Evolutionary conservation across 2,888 invertebrate genomes (phyloP), one percentile per base, ranked within the genome.

Genomic region (Ectropis crepuscularia): DNA sequence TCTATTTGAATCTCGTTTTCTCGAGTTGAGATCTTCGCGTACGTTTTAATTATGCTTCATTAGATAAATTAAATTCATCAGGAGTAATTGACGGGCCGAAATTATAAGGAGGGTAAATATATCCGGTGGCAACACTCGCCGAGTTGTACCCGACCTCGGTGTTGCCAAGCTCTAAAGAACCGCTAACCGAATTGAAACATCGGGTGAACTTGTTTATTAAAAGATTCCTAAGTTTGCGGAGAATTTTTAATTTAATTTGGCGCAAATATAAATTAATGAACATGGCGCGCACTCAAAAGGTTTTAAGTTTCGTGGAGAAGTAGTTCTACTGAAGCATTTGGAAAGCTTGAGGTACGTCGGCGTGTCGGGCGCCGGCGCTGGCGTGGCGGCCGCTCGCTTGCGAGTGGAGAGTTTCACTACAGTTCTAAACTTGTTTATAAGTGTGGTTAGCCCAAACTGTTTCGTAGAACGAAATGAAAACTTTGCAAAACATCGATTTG

Each of bases 41-140:
- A 90, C 89, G 89, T 91, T 92, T 91, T 92, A 92, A 92, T 92
- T 89, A 92, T 81, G 86, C 89, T 91, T 92, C 92, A 92, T 92
- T 92, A 92, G 86, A 86, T 88, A 87, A 91, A 92, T 92, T 92
- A 91, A 91, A 92, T 90, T 91, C 87, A 82, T 88, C 90, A 81
- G 81, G 78, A 82, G 86, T 90, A 92, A 90, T 89, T 89, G 90
- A 90, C 88, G 88, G 84, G 80, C 77, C 78, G 83, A 88, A 87
- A 91, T 91, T 88, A 87, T 81, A 82, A 82, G 85, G 82, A 80
- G 83, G 72, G 72, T 58, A 70, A 67, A 68, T 68, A 68, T 61
- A 71, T 58, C 68, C 67, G 71, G 74, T 79, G 74, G 81, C 80
- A 84, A 81, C 80, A 80, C 78, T 76, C 80, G 79, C 76, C 81